phyloP scores from a whole-genome alignment of 2,113 vertebrate genomes.

The Petroica traversi region DNA sequence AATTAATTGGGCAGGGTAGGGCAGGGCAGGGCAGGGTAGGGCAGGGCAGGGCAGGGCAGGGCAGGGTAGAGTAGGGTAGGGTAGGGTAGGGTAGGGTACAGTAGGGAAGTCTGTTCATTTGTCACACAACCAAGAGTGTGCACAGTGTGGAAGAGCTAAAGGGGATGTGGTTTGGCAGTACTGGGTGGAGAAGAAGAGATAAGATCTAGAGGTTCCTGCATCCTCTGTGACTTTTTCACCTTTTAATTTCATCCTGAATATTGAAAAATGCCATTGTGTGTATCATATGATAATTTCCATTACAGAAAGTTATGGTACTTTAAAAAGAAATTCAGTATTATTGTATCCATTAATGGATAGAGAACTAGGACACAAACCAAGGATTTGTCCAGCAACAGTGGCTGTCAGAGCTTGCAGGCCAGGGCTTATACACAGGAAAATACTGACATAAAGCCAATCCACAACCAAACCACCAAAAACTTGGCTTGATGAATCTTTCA shows the following conservation, averaged over 20 bases:
- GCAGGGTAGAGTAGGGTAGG: not conserved
- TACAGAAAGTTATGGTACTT: not conserved
- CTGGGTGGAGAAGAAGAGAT: not conserved
- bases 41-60: not conserved
- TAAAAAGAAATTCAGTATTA: not conserved
- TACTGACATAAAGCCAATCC: not conserved
- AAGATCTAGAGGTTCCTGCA: not conserved
- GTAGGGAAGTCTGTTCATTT: not conserved
- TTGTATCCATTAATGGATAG: not conserved
- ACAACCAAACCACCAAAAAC: not conserved
- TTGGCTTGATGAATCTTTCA: not conserved
- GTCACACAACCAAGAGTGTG: not conserved
- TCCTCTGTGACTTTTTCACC: not conserved
- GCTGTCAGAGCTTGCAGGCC: not conserved
- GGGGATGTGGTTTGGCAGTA: not conserved
- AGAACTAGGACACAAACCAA: not conserved
- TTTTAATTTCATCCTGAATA: not conserved
- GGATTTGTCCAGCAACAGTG: not conserved
- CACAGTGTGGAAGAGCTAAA: not conserved
- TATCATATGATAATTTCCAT: not conserved
- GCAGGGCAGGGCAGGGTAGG: not conserved
- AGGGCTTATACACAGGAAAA: not conserved
- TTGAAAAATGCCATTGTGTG: not conserved
- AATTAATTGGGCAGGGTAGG: not conserved
- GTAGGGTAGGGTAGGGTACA: not conserved